These are phyloP conservation scores for Peromyscus maniculatus DNA, from an alignment of 2,113 vertebrate species.

Conservation along the genomic window DNA sequence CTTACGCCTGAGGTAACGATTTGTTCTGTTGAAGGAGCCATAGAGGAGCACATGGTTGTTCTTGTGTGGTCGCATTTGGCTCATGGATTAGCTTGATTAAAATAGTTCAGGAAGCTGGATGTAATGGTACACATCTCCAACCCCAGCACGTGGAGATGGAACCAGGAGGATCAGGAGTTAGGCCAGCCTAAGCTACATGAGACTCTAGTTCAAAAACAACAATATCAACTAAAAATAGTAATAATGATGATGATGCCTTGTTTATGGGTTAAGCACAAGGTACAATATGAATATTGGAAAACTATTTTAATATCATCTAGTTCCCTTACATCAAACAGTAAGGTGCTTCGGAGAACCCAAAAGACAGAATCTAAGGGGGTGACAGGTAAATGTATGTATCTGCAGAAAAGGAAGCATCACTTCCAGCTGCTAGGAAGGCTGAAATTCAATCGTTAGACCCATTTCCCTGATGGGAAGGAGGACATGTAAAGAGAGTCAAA, in stretches of 20 bases:
- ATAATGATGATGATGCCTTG: constrained; percentile 13
- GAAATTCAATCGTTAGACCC: background rate
- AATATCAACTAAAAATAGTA: background rate
- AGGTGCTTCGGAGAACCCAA: background rate
- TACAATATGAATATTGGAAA: constrained; percentile 6
- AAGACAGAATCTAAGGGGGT: background rate
- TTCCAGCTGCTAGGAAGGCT: background rate
- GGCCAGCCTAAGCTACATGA: background rate
- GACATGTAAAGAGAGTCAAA: constrained; percentile 24
- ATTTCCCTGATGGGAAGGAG: background rate
- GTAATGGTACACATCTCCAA: background rate
- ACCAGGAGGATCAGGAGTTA: background rate
- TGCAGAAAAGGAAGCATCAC: background rate
- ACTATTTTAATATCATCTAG: background rate
- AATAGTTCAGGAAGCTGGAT: background rate
- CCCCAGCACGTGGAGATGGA: background rate
- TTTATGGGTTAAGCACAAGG: constrained; percentile 4
- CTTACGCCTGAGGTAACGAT: constrained; percentile 79
- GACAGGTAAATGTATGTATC: background rate
- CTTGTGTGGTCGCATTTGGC: background rate
- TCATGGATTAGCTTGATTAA: background rate
- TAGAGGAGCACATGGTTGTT: background rate
- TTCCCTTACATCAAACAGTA: background rate
- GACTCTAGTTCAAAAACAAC: background rate
- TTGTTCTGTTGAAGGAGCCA: constrained; percentile 25